These are phyloP conservation scores for Macrosoma leucophasiata DNA, from an alignment of 2,888 invertebrate species.

Conservation along the genomic window DNA sequence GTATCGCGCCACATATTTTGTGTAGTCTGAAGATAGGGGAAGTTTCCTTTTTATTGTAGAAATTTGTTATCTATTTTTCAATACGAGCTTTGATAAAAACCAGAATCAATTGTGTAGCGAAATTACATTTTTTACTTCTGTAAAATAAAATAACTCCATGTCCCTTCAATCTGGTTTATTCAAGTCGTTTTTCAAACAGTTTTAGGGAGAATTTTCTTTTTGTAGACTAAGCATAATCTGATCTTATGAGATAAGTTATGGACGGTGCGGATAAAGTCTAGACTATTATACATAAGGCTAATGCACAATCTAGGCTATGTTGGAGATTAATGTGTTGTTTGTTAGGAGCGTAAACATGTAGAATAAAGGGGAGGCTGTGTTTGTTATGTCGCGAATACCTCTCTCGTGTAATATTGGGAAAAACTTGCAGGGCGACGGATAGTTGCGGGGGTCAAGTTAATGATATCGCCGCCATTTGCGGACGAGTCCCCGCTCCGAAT, in stretches of 20 bases:
- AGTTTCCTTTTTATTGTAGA: slow-evolving; percentile 44
- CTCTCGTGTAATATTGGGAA: slow-evolving; percentile 67
- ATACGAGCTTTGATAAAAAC: slow-evolving; percentile 22
- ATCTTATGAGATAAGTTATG: no score
- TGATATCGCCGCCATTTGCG: slow-evolving; percentile 73
- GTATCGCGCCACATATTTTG: slow-evolving; percentile 57
- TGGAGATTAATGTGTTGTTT: no score
- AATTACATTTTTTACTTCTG: no score
- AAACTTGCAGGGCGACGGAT: slow-evolving; percentile 63
- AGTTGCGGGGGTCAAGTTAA: slow-evolving; percentile 72
- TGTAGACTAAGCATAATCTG: no score
- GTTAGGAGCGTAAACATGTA: slow-evolving; percentile 42
- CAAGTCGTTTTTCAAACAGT: no score
- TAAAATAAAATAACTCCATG: no score
- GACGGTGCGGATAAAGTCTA: no score
- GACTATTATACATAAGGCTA: no score
- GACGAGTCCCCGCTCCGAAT: slow-evolving; percentile 65
- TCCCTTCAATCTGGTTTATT: no score
- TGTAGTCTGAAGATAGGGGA: slow-evolving; percentile 44
- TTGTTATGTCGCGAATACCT: slow-evolving; percentile 48
- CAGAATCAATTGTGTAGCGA: no score
- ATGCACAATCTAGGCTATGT: slow-evolving; percentile 20
- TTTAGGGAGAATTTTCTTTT: no score
- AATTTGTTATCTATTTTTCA: slow-evolving; percentile 33
- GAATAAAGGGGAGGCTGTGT: slow-evolving; percentile 33